These are phyloP conservation scores for Cossypha niveicapilla DNA, from an alignment of 2,797 vertebrate genomes.

Conservation along the genomic window DNA sequence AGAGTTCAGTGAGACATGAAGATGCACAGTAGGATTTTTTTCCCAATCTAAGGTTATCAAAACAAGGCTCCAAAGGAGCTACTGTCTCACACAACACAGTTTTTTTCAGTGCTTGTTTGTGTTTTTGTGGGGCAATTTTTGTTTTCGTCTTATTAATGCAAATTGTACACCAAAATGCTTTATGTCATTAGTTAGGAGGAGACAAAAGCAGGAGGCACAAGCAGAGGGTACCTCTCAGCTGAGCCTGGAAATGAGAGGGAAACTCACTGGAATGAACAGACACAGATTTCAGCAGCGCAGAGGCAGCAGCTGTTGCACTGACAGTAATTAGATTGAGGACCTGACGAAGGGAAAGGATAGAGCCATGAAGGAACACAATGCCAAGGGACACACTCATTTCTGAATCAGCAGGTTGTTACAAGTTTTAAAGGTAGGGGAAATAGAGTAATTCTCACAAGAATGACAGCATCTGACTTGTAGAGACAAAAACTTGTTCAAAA, in stretches of 20 bases:
- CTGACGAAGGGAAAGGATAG: background rate
- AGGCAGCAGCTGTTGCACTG: background rate
- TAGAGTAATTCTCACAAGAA: background rate
- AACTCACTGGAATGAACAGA: background rate
- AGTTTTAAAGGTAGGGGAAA: background rate
- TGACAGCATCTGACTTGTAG: background rate
- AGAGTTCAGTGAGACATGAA: conserved; percentile 49
- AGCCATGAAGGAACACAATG: background rate
- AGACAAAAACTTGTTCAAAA: background rate
- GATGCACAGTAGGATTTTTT: background rate
- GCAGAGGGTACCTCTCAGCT: background rate
- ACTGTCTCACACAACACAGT: background rate
- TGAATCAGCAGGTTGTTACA: background rate
- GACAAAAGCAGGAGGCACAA: background rate
- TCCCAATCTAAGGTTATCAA: background rate
- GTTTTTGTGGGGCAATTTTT: background rate
- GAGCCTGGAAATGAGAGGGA: background rate
- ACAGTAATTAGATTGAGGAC: background rate
- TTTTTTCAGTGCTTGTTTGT: background rate
- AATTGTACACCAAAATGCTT: background rate
- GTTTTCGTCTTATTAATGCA: background rate
- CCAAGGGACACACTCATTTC: background rate
- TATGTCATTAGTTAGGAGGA: background rate
- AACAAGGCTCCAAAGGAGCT: conserved; percentile 22
- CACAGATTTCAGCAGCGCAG: background rate